Conservation (phyloP, 2,797 vertebrate genomes). For the Anableps anableps region DNA sequence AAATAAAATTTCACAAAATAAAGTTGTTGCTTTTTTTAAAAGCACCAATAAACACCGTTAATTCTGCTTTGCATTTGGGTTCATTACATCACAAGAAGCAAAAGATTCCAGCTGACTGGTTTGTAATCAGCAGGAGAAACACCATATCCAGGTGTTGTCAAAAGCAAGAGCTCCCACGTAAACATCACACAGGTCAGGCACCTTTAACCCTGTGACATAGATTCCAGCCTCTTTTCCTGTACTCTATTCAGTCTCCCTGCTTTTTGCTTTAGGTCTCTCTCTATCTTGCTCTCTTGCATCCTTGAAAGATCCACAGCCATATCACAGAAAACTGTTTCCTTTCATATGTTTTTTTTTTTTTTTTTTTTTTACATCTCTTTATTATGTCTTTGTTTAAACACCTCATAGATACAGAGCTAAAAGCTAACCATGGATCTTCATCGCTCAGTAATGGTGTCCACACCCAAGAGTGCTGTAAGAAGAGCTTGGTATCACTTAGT, state of each 20-base stretch:
- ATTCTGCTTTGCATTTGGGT: background rate
- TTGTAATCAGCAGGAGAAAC: background rate
- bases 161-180: background rate
- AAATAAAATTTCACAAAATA: background rate
- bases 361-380: background rate
- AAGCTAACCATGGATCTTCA: background rate
- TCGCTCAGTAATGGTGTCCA: background rate
- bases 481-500: background rate
- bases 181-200: background rate
- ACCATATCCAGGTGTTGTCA: background rate
- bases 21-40: background rate
- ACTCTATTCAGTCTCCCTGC: background rate
- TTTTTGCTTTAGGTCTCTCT: background rate
- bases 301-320: background rate
- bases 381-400: background rate
- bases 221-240: background rate
- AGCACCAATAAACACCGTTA: background rate
- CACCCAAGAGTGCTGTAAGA: background rate
- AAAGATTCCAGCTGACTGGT: background rate
- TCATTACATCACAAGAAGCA: background rate
- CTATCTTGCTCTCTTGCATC: background rate
- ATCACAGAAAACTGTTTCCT: background rate
- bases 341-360: background rate
- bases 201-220: background rate
- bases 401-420: background rate